Evolutionary conservation across 2,797 vertebrate species (phyloP).

Genomic region (Myiotriccus ornatus): DNA sequence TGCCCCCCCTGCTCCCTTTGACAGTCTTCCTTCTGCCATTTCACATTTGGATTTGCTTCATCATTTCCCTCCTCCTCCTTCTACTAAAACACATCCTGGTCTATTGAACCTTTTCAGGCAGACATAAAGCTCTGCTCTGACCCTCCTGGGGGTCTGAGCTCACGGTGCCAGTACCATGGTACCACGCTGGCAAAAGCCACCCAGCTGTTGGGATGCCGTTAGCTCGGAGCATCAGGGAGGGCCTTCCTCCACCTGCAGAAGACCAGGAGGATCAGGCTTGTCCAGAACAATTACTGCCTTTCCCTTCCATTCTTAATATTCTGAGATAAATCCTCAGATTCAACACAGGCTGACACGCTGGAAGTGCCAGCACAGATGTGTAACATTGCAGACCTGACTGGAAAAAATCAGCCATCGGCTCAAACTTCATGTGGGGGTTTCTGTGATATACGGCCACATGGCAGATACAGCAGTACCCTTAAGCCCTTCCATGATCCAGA

Average conservation of each 20-base stretch:
- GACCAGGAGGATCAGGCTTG: neutral
- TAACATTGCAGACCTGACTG: neutral
- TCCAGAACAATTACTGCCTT: neutral
- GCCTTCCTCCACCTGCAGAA: neutral
- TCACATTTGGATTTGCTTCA: neutral
- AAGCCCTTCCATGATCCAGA: fast-evolving
- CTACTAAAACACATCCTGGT: neutral
- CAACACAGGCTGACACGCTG: neutral
- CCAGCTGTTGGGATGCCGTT: neutral
- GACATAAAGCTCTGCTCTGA: neutral
- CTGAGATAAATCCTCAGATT: neutral
- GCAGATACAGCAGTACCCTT: neutral
- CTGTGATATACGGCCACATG: neutral
- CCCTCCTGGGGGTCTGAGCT: neutral
- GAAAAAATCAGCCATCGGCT: neutral
- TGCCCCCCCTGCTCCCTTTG: neutral
- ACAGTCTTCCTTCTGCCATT: neutral
- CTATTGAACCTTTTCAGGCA: neutral
- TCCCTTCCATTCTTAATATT: neutral
- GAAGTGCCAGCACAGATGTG: neutral
- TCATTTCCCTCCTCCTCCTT: neutral
- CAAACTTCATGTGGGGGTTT: neutral
- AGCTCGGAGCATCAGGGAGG: neutral
- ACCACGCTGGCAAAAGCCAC: neutral
- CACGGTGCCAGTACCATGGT: neutral